These are phyloP conservation scores for Philaenus spumarius DNA, from an alignment of 1,140 invertebrate species.

Conservation along the genomic window DNA sequence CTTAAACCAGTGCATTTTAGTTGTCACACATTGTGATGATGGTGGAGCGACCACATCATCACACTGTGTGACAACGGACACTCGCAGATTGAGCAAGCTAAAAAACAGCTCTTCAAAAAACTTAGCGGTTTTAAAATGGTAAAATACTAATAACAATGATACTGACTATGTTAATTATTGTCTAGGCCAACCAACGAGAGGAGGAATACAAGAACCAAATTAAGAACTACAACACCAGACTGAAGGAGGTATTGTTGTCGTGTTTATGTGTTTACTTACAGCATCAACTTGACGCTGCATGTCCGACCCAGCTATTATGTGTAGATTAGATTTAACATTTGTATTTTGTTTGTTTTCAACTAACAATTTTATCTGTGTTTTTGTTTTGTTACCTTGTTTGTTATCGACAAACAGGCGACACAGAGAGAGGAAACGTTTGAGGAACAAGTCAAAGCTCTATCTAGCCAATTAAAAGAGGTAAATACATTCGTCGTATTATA, in stretches of 20 bases:
- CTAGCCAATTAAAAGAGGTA: conserved; percentile 92
- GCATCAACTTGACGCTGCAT: no score
- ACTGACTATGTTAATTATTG: conserved; percentile 30
- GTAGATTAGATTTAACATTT: background rate
- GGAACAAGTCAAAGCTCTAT: conserved; percentile 86
- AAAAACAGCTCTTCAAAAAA: no score
- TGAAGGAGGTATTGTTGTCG: conserved; percentile 92
- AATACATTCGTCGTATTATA: no score
- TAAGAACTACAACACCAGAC: conserved; percentile 96
- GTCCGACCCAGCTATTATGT: background rate
- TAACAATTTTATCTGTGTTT: conserved; percentile 22
- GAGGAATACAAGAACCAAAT: conserved; percentile 99
- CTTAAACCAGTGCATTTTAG: no score
- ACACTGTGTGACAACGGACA: no score
- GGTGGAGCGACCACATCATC: no score
- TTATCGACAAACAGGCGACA: conserved; percentile 63
- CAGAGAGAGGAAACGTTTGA: conserved; percentile 96
- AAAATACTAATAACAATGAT: no score
- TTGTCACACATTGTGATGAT: no score
- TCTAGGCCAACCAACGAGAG: conserved; percentile 97
- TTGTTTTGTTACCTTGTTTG: conserved; percentile 35
- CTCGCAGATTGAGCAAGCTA: no score
- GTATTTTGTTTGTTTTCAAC: background rate
- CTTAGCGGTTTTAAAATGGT: no score
- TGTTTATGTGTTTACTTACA: background rate